Base-by-base conservation (phyloP, 1,140 invertebrate genomes). In the Calycopis cecrops region DNA sequence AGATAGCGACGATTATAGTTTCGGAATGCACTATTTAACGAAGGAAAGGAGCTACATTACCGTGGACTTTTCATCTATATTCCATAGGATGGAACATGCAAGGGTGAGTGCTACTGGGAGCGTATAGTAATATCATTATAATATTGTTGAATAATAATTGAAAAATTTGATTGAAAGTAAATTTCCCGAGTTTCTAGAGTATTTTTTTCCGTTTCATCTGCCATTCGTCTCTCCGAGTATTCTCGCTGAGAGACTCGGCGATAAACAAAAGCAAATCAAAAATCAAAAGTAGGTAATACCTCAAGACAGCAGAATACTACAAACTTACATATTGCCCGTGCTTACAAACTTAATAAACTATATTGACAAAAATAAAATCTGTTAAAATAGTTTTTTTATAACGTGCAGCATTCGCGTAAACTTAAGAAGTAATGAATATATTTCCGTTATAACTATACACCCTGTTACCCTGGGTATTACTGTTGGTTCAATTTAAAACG, bases 401-500 rank as follows among this genome's bases (percentile, higher is more conserved):
- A n/a, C n/a, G n/a, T n/a, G n/a, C n/a, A n/a, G n/a, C n/a, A n/a
- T n/a, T 42, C n/a, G 38, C 6, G 9, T 35, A 9, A 35, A 9
- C n/a, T 8, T n/a, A n/a, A 8, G n/a, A 14, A 8, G 38, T 42
- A 42, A 11, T 42, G 38, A 8, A n/a, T 42, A n/a, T 42, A 4
- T 11, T 4, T n/a, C 6, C 6, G n/a, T 42, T 11, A 8, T 8
- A n/a, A 4, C 38, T 4, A 42, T 16, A 9, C 8, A 1, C 34
- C 34, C 10, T 21, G 10, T 10, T 2, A 17, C 11, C 12, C 12
- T 3, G 28, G 11, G 16, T 33, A 16, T 33, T 12, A 7, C 42
- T 47, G 55, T 4, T 28, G 12, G 16, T 16, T 21, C 42, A 0
- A 17, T 40, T 17, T 60, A 50, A 14, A 54, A 78, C 73, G 40